These are phyloP conservation scores for Polypterus bichir DNA, from an alignment of 2,113 vertebrate species.

Conservation along the genomic window DNA sequence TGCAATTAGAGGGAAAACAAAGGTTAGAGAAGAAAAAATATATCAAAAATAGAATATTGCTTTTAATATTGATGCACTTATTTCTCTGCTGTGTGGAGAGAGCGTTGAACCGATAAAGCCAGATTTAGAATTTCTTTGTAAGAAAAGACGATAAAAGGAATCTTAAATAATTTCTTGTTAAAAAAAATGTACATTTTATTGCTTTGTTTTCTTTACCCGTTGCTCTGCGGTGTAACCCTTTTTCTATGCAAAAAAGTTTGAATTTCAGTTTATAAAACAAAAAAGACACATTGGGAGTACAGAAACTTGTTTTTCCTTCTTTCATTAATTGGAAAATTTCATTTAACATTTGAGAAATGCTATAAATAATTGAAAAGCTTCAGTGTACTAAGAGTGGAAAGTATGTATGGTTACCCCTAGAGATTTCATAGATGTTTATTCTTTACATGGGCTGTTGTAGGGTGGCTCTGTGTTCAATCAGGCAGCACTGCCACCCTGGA, in stretches of 20 bases:
- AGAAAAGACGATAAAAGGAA: conserved; percentile 50
- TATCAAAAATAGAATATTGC: conserved; percentile 34
- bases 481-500: no score
- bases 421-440: no score
- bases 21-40: conserved; percentile 24
- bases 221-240: conserved; percentile 68
- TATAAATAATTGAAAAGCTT: background rate
- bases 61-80: conserved; percentile 71
- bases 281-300: conserved; percentile 13
- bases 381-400: no score
- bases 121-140: conserved; percentile 43
- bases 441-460: no score
- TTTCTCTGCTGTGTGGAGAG: conserved; percentile 80
- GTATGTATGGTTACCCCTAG: no score
- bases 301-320: conserved; percentile 13
- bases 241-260: conserved; percentile 67
- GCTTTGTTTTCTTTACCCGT: conserved; percentile 34
- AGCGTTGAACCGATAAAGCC: conserved; percentile 53
- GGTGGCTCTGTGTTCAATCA: no score
- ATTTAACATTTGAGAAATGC: background rate
- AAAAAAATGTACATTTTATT: conserved; percentile 46
- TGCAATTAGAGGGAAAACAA: conserved; percentile 27
- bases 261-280: conserved; percentile 69
- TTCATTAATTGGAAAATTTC: conserved; percentile 11
- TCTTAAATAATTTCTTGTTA: conserved; percentile 56